phyloP scores from a whole-genome alignment of 2,888 invertebrate genomes.

The Tenthredo livida region DNA sequence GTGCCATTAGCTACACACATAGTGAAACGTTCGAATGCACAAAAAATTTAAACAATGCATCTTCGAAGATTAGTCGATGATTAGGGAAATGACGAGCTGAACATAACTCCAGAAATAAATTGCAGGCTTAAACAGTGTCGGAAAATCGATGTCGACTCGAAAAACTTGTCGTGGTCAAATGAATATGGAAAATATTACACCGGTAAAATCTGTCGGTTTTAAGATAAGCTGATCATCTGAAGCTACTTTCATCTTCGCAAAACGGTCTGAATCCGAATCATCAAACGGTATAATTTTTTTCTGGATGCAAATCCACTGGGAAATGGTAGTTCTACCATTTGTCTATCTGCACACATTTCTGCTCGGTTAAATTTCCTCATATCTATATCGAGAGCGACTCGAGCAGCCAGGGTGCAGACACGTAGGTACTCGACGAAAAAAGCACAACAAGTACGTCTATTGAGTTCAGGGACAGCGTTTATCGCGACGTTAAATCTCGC shows the following conservation, averaged over 20 bases:
- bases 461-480: conserved; percentile 23
- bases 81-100: too few relatives aligned
- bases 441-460: conserved; percentile 10
- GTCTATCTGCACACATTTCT: too few relatives aligned
- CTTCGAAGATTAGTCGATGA: too few relatives aligned
- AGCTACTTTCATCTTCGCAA: not conserved
- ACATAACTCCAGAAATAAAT: too few relatives aligned
- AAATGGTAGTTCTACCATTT: too few relatives aligned
- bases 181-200: too few relatives aligned
- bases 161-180: too few relatives aligned
- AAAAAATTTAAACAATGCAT: too few relatives aligned
- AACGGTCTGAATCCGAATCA: not conserved
- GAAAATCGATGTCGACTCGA: not conserved
- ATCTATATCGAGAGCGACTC: not conserved
- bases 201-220: too few relatives aligned
- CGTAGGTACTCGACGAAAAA: not conserved
- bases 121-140: too few relatives aligned
- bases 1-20: too few relatives aligned
- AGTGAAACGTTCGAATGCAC: too few relatives aligned
- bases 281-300: not conserved
- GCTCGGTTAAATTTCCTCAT: not conserved
- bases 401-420: not conserved
- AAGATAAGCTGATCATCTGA: not conserved
- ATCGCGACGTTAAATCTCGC: conserved; percentile 3
- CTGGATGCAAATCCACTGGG: not conserved